Conservation (phyloP, 2,797 vertebrate species). For the Tiaroga cobitis region DNA sequence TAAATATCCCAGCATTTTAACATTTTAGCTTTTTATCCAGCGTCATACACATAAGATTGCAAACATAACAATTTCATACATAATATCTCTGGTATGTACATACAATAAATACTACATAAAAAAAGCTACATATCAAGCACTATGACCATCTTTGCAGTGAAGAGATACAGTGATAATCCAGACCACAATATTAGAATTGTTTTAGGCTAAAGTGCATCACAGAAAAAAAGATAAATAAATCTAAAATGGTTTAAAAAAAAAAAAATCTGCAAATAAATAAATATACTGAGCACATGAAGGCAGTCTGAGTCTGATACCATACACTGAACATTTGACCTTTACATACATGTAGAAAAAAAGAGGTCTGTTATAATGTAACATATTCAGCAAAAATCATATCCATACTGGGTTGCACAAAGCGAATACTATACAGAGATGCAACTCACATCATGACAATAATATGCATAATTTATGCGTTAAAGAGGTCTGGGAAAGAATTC, state of each 20-base stretch:
- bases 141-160: constrained; percentile 55
- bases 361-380: constrained; percentile 1
- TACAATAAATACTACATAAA: constrained; percentile 3
- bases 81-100: neutral
- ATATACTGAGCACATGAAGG: constrained; percentile 53
- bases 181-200: constrained; percentile 49
- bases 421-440: constrained; percentile 12
- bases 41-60: constrained; percentile 3
- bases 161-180: constrained; percentile 43
- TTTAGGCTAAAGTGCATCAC: constrained; percentile 40
- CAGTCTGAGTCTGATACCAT: constrained; percentile 37
- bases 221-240: constrained; percentile 34
- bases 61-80: constrained; percentile 8
- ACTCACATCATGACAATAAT: constrained; percentile 12
- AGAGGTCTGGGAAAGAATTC: constrained; percentile 5
- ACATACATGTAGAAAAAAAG: constrained; percentile 10
- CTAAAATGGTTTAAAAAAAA: constrained; percentile 34
- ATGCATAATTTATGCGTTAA: neutral
- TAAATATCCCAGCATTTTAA: constrained; percentile 38
- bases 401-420: neutral
- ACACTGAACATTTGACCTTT: constrained; percentile 15
- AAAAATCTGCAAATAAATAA: constrained; percentile 29
- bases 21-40: neutral
- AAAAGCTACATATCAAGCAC: constrained; percentile 17
- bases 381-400: neutral